Evolutionary conservation across 2,113 vertebrate genomes (phyloP), one percentile per base, ranked within the genome.

Genomic region (Oryzias javanicus): DNA sequence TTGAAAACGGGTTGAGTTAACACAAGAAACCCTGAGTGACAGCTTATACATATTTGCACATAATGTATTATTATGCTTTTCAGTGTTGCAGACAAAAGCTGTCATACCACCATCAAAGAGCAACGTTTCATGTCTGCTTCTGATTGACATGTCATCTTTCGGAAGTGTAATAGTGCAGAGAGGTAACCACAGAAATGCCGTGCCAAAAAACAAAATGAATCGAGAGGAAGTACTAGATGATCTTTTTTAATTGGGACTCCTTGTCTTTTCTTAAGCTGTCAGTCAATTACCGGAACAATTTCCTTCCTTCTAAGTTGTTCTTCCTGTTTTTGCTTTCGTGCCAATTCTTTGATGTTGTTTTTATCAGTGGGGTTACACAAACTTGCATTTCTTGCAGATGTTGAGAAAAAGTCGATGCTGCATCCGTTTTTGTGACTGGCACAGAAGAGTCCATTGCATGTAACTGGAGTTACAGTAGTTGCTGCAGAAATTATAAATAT

Each of bases 281-380:
- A 61, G 74, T 70, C 78, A 83, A 71, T 78, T 73, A 70, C 63
- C 70, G 75, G 72, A 82, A 79, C 65, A 40, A 51, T 69, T 75
- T 65, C 35, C 67, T 64, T 49, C 42, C 42, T 44, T 72, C 18
- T 13, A 22, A 62, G 24, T 22, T 64, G 29, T 29, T 74, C 71
- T 83, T 70, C 71, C 76, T 67, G 25, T 41, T 17, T 1, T 41
- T 70, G 54, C 42, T 49, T 65, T 70, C 51, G 42, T 70, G 77
- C 81, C 69, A 78, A 42, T 62, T 67, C 81, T 88, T 87, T 88
- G 85, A 88, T 88, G 80, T 80, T 79, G 70, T 79, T 84, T 85
- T 87, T 73, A 86, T 82, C 81, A 70, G 72, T 59, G 48, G 84
- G 83, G 87, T 87, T 87, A 87, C 24, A 61, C 67, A 69, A 58